A percentile compares a stretch with the other conserved stretches of the same genome.
These are phyloP conservation scores for Cephalopterus ornatus DNA, from an alignment of 2,113 vertebrate species.

Conservation along the genomic window DNA sequence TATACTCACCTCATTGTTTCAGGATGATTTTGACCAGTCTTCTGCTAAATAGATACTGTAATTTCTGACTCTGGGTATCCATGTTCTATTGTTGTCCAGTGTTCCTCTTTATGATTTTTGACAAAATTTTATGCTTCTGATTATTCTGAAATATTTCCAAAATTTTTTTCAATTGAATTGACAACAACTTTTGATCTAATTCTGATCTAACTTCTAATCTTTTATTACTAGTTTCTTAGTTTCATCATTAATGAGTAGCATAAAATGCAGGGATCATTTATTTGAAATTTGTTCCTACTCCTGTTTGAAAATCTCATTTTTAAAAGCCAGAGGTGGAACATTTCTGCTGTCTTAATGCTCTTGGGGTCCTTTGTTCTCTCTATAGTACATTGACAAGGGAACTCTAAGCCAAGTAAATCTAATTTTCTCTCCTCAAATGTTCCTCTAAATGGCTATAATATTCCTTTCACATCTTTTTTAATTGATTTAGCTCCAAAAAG, in stretches of 20 bases:
- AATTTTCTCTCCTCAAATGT: constrained; percentile 60
- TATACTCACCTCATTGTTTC: background rate
- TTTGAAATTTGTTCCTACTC: constrained; percentile 44
- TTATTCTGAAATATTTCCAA: background rate
- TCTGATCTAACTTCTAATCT: background rate
- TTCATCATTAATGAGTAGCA: constrained; percentile 36
- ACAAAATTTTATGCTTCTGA: background rate
- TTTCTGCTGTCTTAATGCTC: constrained; percentile 25
- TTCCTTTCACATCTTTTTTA: constrained; percentile 50
- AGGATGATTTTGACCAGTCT: background rate
- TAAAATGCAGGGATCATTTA: background rate
- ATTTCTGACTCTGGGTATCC: background rate
- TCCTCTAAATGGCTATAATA: constrained; percentile 61
- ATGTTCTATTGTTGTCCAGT: background rate
- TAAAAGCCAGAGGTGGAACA: constrained; percentile 55
- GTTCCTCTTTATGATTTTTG: background rate
- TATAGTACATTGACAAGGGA: constrained; percentile 38
- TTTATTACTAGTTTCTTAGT: constrained; percentile 3
- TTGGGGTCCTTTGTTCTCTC: constrained; percentile 36
- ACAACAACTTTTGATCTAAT: background rate
- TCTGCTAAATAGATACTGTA: background rate
- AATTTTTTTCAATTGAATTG: background rate
- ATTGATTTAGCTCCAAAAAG: constrained; percentile 46
- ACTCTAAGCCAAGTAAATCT: constrained; percentile 53
- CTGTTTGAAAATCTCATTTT: constrained; percentile 56